Percentiles rank a stretch among this genome's conserved stretches.
phyloP scores from a whole-genome alignment of 1,140 invertebrate species.

The Meloidogyne floridensis region DNA sequence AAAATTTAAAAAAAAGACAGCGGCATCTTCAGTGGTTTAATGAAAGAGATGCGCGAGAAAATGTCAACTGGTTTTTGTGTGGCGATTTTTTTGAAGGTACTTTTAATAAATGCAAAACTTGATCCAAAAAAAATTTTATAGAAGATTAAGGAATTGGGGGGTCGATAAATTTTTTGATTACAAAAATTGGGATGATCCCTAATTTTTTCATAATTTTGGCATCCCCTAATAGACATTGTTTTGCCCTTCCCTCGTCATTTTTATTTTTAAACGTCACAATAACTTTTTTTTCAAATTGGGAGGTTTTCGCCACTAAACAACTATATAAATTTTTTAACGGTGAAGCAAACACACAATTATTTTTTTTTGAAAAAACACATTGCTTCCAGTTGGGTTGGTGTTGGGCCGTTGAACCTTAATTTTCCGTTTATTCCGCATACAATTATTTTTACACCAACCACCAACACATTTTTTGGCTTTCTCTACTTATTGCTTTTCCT shows the following conservation, averaged over 20 bases:
- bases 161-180: not conserved
- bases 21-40: not conserved
- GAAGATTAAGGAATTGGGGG: not conserved
- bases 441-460: not conserved
- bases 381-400: not conserved
- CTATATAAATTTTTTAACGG: not conserved
- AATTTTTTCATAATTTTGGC: not conserved
- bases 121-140: not conserved
- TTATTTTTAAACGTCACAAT: not conserved
- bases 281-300: not conserved
- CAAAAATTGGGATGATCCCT: not conserved
- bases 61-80: not conserved
- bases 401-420: not conserved
- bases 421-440: not conserved
- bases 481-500: not conserved
- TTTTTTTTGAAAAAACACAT: not conserved
- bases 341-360: not conserved
- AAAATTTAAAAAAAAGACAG: not conserved
- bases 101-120: slow-evolving; percentile 4
- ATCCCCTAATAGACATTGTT: not conserved
- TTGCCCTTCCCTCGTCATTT: not conserved
- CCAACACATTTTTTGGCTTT: not conserved
- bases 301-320: not conserved
- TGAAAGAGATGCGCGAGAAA: not conserved
- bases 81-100: not conserved